These are phyloP conservation scores for Sebastiscus tertius DNA, from an alignment of 2,797 vertebrate genomes.

Conservation along the genomic window DNA sequence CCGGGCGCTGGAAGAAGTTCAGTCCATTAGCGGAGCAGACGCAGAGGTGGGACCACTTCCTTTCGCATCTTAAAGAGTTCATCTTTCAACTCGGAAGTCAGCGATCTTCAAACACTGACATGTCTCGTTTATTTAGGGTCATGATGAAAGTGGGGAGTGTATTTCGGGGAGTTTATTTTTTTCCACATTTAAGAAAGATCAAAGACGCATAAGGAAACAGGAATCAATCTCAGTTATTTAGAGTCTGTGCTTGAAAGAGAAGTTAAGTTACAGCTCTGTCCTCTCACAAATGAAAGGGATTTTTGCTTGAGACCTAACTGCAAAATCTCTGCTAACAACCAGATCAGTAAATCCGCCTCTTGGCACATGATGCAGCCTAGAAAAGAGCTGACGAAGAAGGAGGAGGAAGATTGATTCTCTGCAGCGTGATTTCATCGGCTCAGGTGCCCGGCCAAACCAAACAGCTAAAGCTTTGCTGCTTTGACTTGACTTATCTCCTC, in stretches of 20 bases:
- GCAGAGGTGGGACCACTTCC: conserved; percentile 49
- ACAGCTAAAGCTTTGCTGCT: conserved; percentile 50
- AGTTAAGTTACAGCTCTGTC: conserved; percentile 16
- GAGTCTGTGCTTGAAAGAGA: conserved; percentile 27
- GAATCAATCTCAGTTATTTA: conserved; percentile 40
- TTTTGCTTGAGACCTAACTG: conserved; percentile 24
- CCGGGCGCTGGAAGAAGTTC: conserved; percentile 56
- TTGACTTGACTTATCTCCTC: conserved; percentile 57
- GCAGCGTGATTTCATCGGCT: conserved; percentile 66
- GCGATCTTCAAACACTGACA: conserved; percentile 41
- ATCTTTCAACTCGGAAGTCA: conserved; percentile 46
- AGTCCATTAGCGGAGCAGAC: conserved; percentile 51
- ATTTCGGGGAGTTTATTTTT: conserved; percentile 23
- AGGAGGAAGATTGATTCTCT: conserved; percentile 58
- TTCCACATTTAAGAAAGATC: conserved; percentile 49
- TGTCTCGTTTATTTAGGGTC: conserved; percentile 51
- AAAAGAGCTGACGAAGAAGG: conserved; percentile 44
- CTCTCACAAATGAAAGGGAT: conserved; percentile 4
- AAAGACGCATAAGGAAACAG: conserved; percentile 52
- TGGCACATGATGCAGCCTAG: conserved; percentile 45
- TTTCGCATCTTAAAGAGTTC: conserved; percentile 45
- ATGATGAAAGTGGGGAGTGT: conserved; percentile 20
- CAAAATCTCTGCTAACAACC: conserved; percentile 56
- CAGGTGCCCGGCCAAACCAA: conserved; percentile 72
- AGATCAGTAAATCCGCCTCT: conserved; percentile 58